Percentiles rank a stretch among this genome's conserved stretches.
Evolutionary conservation across 2,113 vertebrate genomes (phyloP).

Genomic region (Sinosuthora webbiana): DNA sequence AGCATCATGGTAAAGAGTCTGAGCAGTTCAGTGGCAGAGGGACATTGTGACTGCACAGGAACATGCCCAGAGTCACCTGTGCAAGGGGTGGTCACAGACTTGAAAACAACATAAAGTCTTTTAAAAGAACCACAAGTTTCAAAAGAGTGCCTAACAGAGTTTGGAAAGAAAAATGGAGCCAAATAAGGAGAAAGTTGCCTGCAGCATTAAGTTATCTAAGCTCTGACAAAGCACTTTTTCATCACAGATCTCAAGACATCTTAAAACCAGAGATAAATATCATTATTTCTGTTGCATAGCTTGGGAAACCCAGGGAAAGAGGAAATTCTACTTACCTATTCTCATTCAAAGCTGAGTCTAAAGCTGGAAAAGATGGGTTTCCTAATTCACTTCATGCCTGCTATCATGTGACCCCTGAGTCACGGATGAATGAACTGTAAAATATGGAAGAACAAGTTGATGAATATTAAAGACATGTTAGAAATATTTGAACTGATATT

Average conservation of each 20-base stretch:
- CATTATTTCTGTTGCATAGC: background rate
- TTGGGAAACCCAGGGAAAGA: background rate
- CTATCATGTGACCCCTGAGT: background rate
- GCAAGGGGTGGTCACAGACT: background rate
- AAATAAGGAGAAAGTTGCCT: background rate
- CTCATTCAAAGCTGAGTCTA: background rate
- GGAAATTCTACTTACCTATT: background rate
- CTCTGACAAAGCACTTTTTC: background rate
- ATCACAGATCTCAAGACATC: background rate
- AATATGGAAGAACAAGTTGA: background rate
- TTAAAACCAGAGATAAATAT: background rate
- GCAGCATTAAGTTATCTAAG: background rate
- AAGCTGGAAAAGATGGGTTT: background rate
- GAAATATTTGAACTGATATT: conserved; percentile 6
- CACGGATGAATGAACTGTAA: conserved; percentile 35
- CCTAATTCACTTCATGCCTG: background rate
- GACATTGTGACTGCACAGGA: background rate
- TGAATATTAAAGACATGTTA: conserved; percentile 38
- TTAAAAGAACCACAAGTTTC: background rate
- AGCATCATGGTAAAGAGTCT: background rate
- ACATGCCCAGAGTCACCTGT: background rate
- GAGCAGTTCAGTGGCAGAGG: background rate
- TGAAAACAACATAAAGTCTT: background rate
- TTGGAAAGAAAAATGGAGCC: background rate
- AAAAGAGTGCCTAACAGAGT: background rate